Conservation (phyloP, 2,797 vertebrate genomes). For the Ctenochaetus hawaiiensis region DNA sequence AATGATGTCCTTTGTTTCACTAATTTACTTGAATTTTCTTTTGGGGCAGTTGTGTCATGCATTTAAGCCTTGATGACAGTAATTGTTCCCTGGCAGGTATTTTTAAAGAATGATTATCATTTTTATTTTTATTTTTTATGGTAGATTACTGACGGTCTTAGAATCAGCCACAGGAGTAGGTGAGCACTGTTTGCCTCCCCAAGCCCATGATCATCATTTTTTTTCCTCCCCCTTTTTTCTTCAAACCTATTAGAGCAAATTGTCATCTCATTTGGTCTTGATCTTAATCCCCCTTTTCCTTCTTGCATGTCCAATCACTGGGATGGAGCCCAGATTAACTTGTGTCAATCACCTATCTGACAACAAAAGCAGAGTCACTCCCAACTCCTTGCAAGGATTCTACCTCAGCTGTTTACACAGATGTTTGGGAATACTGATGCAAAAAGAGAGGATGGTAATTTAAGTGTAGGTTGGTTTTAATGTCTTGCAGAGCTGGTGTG, state of each 20-base stretch:
- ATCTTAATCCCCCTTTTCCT: slow-evolving; percentile 44
- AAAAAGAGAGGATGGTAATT: slow-evolving; percentile 83
- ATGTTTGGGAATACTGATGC: slow-evolving; percentile 88
- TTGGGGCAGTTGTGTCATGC: slow-evolving; percentile 73
- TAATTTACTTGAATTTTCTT: slow-evolving; percentile 84
- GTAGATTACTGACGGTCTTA: slow-evolving; percentile 66
- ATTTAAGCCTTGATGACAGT: slow-evolving; percentile 79
- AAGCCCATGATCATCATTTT: slow-evolving; percentile 43
- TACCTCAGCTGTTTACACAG: slow-evolving; percentile 89
- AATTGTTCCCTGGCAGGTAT: slow-evolving; percentile 76
- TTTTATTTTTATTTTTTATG: slow-evolving; percentile 63
- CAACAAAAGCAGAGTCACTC: slow-evolving; percentile 80
- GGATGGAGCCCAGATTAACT: slow-evolving; percentile 75
- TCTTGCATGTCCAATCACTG: slow-evolving; percentile 80
- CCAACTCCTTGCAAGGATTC: slow-evolving; percentile 88
- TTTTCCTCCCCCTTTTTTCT: neutral
- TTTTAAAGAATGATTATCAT: slow-evolving; percentile 60
- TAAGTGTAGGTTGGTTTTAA: slow-evolving; percentile 81
- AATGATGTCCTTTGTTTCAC: slow-evolving; percentile 71
- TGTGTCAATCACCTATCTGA: slow-evolving; percentile 78
- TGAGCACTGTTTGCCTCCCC: slow-evolving; percentile 72
- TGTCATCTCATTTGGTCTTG: slow-evolving; percentile 38
- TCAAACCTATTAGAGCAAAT: slow-evolving; percentile 31
- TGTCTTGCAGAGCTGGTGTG: slow-evolving; percentile 77
- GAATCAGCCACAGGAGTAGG: slow-evolving; percentile 72